Conservation (phyloP, 1,140 invertebrate genomes). For the Ruditapes philippinarum region DNA sequence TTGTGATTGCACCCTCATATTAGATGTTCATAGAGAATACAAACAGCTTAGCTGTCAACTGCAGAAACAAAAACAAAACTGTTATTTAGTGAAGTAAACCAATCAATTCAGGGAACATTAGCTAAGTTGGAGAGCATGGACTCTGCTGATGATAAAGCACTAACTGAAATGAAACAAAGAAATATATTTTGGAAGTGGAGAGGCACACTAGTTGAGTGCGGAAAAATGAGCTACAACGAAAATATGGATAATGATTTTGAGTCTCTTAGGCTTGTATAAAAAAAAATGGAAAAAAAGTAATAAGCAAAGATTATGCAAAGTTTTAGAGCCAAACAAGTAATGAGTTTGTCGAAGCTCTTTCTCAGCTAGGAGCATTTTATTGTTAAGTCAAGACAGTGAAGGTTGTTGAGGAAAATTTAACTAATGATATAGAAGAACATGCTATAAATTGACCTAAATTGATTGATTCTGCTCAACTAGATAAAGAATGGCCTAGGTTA, state of each 20-base stretch:
- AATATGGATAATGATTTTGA: slow-evolving; percentile 30
- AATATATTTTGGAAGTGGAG: not conserved
- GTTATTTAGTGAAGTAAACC: slow-evolving; percentile 21
- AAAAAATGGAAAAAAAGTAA: not conserved
- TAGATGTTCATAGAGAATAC: slow-evolving; percentile 6
- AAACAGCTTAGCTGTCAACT: slow-evolving; percentile 20
- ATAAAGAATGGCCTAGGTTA: not conserved
- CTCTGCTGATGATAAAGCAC: not conserved
- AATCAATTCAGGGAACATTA: not conserved
- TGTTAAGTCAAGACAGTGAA: slow-evolving; percentile 8
- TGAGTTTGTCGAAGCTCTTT: not conserved
- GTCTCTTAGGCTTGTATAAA: not conserved
- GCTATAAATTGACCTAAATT: not conserved
- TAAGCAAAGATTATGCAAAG: not conserved
- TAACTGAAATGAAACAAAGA: slow-evolving; percentile 9
- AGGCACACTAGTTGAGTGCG: not conserved
- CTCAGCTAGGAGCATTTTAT: slow-evolving; percentile 16
- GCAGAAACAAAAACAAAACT: slow-evolving; percentile 6
- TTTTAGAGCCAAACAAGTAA: not conserved
- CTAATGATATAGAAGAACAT: not conserved
- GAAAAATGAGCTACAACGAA: not conserved
- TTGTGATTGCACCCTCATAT: slow-evolving; percentile 30
- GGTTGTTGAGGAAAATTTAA: not conserved
- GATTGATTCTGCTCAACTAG: not conserved
- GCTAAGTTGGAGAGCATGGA: not conserved